A percentile compares a stretch with the other conserved stretches of the same genome.
Conservation (phyloP, 2,888 invertebrate species). For the Acleris sparsana region DNA sequence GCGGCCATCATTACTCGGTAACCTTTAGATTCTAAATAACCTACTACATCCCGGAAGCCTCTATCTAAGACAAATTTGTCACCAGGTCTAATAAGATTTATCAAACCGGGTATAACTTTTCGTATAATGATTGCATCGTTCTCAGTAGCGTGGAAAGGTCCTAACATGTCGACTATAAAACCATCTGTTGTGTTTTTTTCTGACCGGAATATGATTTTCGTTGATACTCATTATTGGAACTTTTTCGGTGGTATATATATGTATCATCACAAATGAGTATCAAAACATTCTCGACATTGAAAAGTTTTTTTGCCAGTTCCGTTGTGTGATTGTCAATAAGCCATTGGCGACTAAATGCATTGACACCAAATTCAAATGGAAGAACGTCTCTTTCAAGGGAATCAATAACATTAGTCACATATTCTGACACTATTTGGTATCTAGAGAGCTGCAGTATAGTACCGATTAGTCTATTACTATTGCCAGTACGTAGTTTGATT, state of each 20-base stretch:
- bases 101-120: slow-evolving; percentile 3
- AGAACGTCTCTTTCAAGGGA: slow-evolving; percentile 5
- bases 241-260: slow-evolving; percentile 8
- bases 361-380: slow-evolving; percentile 6
- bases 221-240: not conserved
- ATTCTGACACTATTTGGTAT: slow-evolving; percentile 8
- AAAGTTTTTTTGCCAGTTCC: slow-evolving; percentile 2
- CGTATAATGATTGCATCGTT: slow-evolving; percentile 9
- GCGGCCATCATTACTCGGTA: slow-evolving; percentile 8
- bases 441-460: not conserved
- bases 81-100: slow-evolving; percentile 3
- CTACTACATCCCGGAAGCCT: slow-evolving; percentile 2
- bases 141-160: slow-evolving; percentile 9
- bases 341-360: slow-evolving; percentile 7
- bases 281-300: slow-evolving; percentile 1
- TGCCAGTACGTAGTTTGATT: slow-evolving; percentile 10
- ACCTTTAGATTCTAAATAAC: slow-evolving; percentile 5
- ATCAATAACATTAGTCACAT: slow-evolving; percentile 3
- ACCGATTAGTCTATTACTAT: slow-evolving; percentile 8
- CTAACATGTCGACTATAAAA: slow-evolving; percentile 10
- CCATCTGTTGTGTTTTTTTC: slow-evolving; percentile 14
- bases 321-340: slow-evolving; percentile 8
- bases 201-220: slow-evolving; percentile 10
- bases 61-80: not conserved
- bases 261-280: slow-evolving; percentile 14